Base-by-base conservation (phyloP, 2,797 vertebrate species). In the Bovichtus variegatus region DNA sequence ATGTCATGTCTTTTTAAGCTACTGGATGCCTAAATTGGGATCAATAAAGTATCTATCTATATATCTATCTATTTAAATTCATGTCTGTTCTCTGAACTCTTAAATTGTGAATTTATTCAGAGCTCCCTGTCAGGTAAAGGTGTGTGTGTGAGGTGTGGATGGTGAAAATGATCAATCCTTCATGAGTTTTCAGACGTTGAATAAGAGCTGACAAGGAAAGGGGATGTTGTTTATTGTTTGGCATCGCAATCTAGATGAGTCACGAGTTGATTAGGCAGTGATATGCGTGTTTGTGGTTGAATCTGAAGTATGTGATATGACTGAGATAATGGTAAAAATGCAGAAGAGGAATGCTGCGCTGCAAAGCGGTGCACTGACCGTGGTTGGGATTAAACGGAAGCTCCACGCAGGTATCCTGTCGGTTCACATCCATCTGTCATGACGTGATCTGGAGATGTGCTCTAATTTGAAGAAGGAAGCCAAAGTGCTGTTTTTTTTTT, bases 111-210 rank as follows among this genome's bases (percentile, higher is more conserved):
- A 34, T 31, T 31, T 34, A n/a, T n/a, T n/a, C n/a, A n/a, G n/a
- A n/a, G n/a, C n/a, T 2, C 9, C 10, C 10, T 10, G 41, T 62
- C 25, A 12, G 25, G 25, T n/a, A 15, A 31, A 59, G 40, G 31
- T 50, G 18, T 40, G 49, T 61, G 27, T 69, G 19, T 19, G 19
- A 74, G 44, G 36, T 71, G 55, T 41, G 34, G 59, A 51, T 16
- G 5, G 13, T 34, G 21, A 16, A 13, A n/a, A 16, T 29, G 12
- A 54, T 65, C 16, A 7, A n/a, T 65, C 54, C 46, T n/a, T n/a
- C n/a, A n/a, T n/a, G n/a, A n/a, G n/a, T 31, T 51, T 60, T 50
- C 4, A 54, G 13, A 49, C 16, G 18, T 31, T 13, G 34, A 49
- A 43, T 54, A 8, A 50, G 31, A 18, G 3, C 18, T n/a, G 44